Evolutionary conservation across 2,113 vertebrate species (phyloP).

Genomic region (Cichladusa arquata): DNA sequence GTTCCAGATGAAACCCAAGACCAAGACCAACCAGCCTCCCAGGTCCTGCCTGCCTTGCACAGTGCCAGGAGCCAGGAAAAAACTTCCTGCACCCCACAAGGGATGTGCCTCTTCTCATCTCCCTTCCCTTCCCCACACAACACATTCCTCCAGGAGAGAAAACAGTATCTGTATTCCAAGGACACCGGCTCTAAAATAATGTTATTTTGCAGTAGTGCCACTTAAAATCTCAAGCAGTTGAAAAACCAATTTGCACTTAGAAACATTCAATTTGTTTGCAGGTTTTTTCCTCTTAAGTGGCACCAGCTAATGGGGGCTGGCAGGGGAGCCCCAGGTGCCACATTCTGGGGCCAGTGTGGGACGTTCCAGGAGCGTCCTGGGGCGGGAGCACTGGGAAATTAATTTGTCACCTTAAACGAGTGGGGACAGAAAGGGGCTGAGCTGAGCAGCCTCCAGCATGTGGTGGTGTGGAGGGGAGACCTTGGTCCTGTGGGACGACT

Average conservation of each 20-base stretch:
- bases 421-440: background rate
- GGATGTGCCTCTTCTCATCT: background rate
- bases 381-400: background rate
- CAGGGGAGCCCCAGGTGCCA: background rate
- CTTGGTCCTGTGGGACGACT: too few species aligned
- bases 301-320: background rate
- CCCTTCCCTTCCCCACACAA: background rate
- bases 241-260: conserved; percentile 67
- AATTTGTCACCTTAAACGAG: background rate
- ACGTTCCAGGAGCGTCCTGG: background rate
- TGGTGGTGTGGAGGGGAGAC: fast-evolving
- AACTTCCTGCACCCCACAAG: background rate
- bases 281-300: conserved; percentile 44
- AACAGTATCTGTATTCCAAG: background rate
- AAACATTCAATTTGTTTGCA: conserved; percentile 60
- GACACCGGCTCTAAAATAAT: background rate
- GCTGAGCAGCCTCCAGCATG: background rate
- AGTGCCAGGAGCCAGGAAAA: background rate
- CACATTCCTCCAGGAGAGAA: background rate
- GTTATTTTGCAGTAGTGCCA: conserved; percentile 35
- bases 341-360: background rate
- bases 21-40: background rate
- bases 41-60: too few species aligned
- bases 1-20: background rate
- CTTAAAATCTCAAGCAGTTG: conserved; percentile 57